Evolutionary conservation across 2,888 invertebrate genomes (phyloP).

Genomic region (Pycnomerus fuliginosus): DNA sequence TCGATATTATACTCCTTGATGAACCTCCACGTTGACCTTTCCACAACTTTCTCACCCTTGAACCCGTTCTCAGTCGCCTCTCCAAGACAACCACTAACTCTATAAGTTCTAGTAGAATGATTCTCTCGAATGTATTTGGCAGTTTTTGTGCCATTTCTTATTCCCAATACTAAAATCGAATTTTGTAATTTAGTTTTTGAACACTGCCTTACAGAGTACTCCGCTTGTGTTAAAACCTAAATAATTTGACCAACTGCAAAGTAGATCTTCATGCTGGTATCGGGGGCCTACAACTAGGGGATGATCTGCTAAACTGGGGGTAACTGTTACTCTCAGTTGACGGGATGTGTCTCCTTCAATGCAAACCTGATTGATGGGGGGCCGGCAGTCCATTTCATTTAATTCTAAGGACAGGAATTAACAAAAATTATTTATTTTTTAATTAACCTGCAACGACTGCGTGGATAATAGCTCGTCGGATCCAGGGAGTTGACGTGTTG

Average conservation of each 20-base stretch:
- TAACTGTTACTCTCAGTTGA: constrained; percentile 58
- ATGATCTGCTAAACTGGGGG: constrained; percentile 72
- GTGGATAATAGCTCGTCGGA: constrained; percentile 60
- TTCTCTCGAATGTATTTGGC: constrained; percentile 61
- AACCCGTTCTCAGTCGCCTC: constrained; percentile 73
- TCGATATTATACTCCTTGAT: constrained; percentile 71
- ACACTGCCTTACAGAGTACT: constrained; percentile 61
- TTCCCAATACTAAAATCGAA: constrained; percentile 64
- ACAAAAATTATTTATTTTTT: constrained; percentile 14
- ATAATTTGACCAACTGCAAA: constrained; percentile 60
- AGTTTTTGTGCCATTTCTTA: constrained; percentile 65
- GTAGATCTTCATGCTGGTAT: constrained; percentile 69
- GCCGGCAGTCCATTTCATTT: constrained; percentile 66
- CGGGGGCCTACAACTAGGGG: constrained; percentile 73
- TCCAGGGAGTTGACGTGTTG: constrained; percentile 56
- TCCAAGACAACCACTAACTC: constrained; percentile 74
- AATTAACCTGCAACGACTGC: constrained; percentile 73
- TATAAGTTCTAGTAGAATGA: constrained; percentile 68
- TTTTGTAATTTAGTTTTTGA: constrained; percentile 8
- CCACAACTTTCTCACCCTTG: constrained; percentile 69
- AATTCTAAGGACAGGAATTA: constrained; percentile 59
- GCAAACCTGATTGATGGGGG: constrained; percentile 59
- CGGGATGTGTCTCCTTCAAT: constrained; percentile 67
- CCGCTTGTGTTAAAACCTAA: constrained; percentile 71
- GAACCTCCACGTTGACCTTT: constrained; percentile 69